A percentile compares a stretch with the other conserved stretches of the same genome.
These are phyloP conservation scores for Chrysemys picta DNA, from an alignment of 2,113 vertebrate species.

Conservation along the genomic window DNA sequence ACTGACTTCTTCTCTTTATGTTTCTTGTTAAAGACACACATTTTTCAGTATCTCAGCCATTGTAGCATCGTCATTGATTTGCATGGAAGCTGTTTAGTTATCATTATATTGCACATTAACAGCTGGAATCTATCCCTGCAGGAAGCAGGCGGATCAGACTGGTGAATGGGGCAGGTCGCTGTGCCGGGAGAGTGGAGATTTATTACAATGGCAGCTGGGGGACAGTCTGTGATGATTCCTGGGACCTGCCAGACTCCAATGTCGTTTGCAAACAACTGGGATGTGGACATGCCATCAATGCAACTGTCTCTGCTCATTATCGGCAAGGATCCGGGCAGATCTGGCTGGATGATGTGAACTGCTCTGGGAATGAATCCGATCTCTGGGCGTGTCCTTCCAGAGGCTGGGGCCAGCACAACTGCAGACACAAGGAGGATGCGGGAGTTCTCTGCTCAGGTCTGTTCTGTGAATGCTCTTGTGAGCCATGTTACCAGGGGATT, in stretches of 20 bases:
- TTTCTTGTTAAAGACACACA: too few relatives aligned
- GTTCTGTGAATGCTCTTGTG: not conserved
- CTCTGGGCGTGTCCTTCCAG: conserved; percentile 64
- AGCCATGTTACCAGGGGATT: too few relatives aligned
- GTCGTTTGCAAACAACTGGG: conserved; percentile 73
- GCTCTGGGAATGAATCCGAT: conserved; percentile 50
- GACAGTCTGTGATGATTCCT: conserved; percentile 68
- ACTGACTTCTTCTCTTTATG: too few relatives aligned
- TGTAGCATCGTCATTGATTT: too few relatives aligned
- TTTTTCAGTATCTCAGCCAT: too few relatives aligned
- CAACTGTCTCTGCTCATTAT: conserved; percentile 27
- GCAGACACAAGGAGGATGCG: conserved; percentile 44
- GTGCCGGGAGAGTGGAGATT: conserved; percentile 69
- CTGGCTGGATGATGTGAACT: conserved; percentile 60
- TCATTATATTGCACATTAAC: too few relatives aligned
- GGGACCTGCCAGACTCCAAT: conserved; percentile 48
- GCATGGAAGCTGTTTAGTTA: too few relatives aligned
- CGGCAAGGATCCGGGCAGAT: conserved; percentile 61
- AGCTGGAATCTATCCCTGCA: not conserved
- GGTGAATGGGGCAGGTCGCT: conserved; percentile 33
- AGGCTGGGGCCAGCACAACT: conserved; percentile 53
- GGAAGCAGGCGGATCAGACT: conserved; percentile 49
- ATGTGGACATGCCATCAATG: conserved; percentile 66
- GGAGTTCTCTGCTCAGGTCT: conserved; percentile 72
- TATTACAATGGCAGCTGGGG: conserved; percentile 68